Conservation (phyloP, 2,797 vertebrate genomes). For the Cirrhinus mrigala region DNA sequence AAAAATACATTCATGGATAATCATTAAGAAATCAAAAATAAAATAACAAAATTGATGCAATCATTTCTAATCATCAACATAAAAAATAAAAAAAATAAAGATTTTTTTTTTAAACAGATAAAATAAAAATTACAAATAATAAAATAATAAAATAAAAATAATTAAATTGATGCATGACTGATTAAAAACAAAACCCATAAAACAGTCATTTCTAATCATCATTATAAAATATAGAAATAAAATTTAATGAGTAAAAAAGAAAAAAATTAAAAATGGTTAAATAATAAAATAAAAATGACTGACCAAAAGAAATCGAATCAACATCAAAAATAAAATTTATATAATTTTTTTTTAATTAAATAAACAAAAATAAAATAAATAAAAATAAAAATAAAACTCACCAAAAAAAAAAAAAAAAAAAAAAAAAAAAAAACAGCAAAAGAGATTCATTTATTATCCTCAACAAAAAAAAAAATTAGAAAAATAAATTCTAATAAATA, state of each 20-base stretch:
- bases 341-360: no score
- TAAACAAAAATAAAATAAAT: no score
- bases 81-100: neutral
- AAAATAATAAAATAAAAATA: neutral
- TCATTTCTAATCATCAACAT: no score
- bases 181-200: neutral
- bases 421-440: no score
- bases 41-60: neutral
- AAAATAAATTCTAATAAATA: neutral
- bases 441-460: no score
- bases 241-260: neutral
- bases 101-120: no score
- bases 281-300: neutral
- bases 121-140: neutral
- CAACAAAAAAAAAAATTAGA: neutral
- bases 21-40: neutral
- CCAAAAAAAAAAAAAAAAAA: no score
- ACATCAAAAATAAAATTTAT: no score
- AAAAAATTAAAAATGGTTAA: neutral
- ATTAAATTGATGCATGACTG: neutral
- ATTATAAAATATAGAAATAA: neutral
- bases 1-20: neutral
- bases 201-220: neutral
- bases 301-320: neutral
- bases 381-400: no score